These are phyloP conservation scores for Artibeus jamaicensis DNA, from an alignment of 2,797 vertebrate genomes.

Conservation along the genomic window DNA sequence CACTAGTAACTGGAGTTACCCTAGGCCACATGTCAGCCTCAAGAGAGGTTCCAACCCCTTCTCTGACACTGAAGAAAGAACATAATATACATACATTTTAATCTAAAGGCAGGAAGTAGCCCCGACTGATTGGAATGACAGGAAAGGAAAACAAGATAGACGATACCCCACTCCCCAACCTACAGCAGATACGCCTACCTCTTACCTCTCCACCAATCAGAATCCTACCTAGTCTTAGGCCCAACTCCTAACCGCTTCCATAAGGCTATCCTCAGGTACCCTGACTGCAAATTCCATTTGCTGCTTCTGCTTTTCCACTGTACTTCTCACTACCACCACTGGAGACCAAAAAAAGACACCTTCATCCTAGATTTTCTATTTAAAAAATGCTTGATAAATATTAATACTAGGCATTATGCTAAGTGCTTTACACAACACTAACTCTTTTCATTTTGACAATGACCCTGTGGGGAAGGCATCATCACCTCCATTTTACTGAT, in stretches of 20 bases:
- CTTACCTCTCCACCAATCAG: not conserved
- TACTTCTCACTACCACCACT: not conserved
- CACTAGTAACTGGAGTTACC: not conserved
- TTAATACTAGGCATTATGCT: not conserved
- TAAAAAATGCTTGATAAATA: constrained; percentile 10
- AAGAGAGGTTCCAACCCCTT: not conserved
- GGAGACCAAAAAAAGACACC: not conserved
- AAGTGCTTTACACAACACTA: not conserved
- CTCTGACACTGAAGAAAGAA: not conserved
- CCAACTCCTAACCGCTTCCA: not conserved
- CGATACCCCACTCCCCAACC: not conserved
- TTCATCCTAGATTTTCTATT: not conserved
- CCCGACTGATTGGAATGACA: not conserved
- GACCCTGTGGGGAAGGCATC: not conserved
- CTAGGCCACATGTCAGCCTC: not conserved
- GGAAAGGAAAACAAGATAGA: not conserved
- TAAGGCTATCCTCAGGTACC: not conserved
- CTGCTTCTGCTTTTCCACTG: not conserved
- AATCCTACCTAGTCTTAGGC: not conserved
- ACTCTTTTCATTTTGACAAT: not conserved
- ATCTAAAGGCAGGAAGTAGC: not conserved
- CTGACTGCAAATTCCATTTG: not conserved
- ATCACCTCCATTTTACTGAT: not conserved
- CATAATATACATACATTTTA: not conserved
- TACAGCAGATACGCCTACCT: not conserved